Evolutionary conservation across 2,888 invertebrate species (phyloP), one percentile per base, ranked within the genome.

Genomic region (Xestoiulus laeticollis): DNA sequence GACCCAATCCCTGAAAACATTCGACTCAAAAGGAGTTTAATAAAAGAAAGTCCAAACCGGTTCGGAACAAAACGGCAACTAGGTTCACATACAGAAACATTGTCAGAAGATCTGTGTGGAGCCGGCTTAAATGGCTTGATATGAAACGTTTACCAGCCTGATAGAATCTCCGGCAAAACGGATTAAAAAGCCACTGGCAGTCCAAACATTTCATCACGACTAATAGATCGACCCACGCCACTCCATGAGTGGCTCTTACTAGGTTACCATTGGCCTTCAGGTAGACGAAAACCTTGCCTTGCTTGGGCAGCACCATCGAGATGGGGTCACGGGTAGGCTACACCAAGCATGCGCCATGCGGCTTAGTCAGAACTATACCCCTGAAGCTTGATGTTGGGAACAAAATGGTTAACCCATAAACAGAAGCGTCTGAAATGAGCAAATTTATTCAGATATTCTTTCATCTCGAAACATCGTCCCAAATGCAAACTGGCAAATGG

Each of bases 281-380:
- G 68, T 26, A 68, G 68, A 2, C 68, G 26, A 68, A 68, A 68
- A 68, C 68, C 26, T 68, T 68, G 68, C 68, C 68, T 26, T 26
- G 68, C 26, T 68, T 68, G 68, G 68, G 68, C 68, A 22, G 26
- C 10, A 26, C 68, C n/a, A 59, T 16, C 48, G 1, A 26, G 68
- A 68, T 68, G 68, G 68, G 68, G 68, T 68, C 68, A 68, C 26
- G 68, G 68, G 68, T 22, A n/a, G n/a, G n/a, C n/a, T n/a, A n/a
- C n/a, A 26, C 22, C 6, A 22, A 59, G 22, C 59, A n/a, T 59
- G 59, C 59, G 22, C 59, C n/a, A 19, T n/a, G 48, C 16, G 68
- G 68, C 26, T 68, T 68, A 68, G 68, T 68, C 68, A 68, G 16
- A 19, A 22, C 8, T 19, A 26, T 26, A 22, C 68, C 68, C 43